Evolutionary conservation across 2,888 invertebrate species (phyloP), one percentile per base, ranked within the genome.

Genomic region (Serripes groenlandicus): DNA sequence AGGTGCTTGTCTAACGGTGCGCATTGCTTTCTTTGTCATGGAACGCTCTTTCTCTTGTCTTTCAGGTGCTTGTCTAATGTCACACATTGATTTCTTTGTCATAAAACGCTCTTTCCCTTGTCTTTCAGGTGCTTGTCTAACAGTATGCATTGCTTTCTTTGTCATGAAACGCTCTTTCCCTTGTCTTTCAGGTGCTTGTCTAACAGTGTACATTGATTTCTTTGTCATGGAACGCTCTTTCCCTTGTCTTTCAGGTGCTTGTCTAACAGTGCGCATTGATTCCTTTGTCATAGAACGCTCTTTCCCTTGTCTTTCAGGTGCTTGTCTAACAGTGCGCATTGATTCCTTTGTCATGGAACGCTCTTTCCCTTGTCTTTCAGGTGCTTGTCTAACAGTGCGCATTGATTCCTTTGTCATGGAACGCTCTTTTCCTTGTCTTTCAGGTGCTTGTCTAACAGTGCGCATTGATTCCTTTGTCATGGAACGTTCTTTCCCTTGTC

Each of bases 291-390:
- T 54, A 15, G n/a, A 5, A 15, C 23, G 9, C 23, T 23, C 23
- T 23, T 54, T n/a, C 7, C 7, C 23, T 54, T 23, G 21, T 64
- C 30, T 9, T 32, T 21, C 21, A 42, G 42, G 42, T 42, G 42
- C 42, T 42, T 42, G 42, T 42, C 42, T 42, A 42, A 7, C 9
- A 11, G 7, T 42, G 7, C 15, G 42, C 42, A 42, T 42, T 42
- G 42, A 42, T 11, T 15, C 15, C 42, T 42, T 42, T 7, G 30
- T 62, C 30, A 23, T 62, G 5, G 26, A 7, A 28, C 30, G 11
- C 62, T 28, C 26, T 62, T 62, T 62, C 30, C 30, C 34, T 62
- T 30, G 21, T 62, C 30, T 62, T 62, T 62, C 62, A 62, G 18
- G 30, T 62, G 62, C 11, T 32, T 62, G 62, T 37, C 42, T 66